Evolutionary conservation across 2,888 invertebrate species (phyloP).

Genomic region (Xanthia togata): DNA sequence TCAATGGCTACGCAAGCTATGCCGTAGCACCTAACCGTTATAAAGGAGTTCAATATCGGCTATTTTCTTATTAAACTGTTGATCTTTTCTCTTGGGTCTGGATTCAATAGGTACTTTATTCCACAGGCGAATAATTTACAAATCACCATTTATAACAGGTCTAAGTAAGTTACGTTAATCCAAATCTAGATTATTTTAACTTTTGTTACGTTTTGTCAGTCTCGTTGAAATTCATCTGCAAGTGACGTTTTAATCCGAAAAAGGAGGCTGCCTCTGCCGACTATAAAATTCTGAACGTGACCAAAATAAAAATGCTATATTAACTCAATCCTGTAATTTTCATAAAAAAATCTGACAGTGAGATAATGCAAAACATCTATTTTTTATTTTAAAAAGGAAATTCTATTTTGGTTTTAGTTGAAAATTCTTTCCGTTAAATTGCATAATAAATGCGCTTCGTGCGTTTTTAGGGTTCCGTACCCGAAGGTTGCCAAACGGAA

Average conservation of each 20-base stretch:
- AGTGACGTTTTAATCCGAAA: constrained; percentile 86
- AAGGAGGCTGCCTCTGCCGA: constrained; percentile 75
- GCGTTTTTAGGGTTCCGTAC: neutral
- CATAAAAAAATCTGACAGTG: constrained; percentile 49
- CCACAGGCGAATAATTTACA: neutral
- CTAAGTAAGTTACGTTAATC: neutral
- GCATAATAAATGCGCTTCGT: neutral
- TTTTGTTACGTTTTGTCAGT: constrained; percentile 66
- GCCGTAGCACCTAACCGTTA: neutral
- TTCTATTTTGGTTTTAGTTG: constrained; percentile 3
- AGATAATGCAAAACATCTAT: constrained; percentile 37
- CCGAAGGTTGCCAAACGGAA: too few species aligned
- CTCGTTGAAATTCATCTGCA: constrained; percentile 82
- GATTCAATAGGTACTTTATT: neutral
- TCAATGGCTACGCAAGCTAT: constrained; percentile 5
- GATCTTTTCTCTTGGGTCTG: neutral
- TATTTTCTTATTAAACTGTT: neutral
- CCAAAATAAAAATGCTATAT: constrained; percentile 79
- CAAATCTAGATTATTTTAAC: neutral
- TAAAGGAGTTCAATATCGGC: neutral
- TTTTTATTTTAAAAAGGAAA: constrained; percentile 13
- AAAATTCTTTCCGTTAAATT: constrained; percentile 10
- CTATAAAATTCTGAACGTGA: constrained; percentile 84
- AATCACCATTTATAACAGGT: too few species aligned
- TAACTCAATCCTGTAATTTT: constrained; percentile 57